Evolutionary conservation across 1,140 invertebrate genomes (phyloP).

Genomic region (Charaxes varanes): DNA sequence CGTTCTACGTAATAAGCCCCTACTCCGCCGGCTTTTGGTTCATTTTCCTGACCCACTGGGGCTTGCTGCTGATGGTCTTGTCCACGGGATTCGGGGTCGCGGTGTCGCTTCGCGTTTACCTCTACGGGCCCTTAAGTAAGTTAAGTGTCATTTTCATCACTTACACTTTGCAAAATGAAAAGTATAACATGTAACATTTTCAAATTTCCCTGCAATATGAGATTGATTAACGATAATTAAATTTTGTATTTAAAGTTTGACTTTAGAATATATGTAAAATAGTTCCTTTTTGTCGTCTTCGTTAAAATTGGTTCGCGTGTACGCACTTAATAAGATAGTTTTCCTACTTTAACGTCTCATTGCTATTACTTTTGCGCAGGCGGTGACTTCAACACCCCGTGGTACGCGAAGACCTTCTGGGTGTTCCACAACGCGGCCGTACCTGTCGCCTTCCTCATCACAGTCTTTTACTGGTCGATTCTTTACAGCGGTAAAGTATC

Average conservation of each 20-base stretch:
- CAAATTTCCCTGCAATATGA: no score
- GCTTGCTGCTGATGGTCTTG: constrained; percentile 31
- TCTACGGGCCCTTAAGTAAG: constrained; percentile 57
- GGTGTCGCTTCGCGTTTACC: constrained; percentile 46
- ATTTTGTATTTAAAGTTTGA: no score
- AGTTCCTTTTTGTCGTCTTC: no score
- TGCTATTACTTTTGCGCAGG: constrained; percentile 32
- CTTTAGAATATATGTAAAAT: no score
- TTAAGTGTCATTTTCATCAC: constrained; percentile 17
- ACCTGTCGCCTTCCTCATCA: constrained; percentile 77
- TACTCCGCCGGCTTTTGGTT: constrained; percentile 44
- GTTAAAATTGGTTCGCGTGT: no score
- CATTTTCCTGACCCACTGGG: no score
- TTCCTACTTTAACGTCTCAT: no score
- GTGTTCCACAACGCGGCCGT: constrained; percentile 76
- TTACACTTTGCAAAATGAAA: no score
- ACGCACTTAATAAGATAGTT: no score
- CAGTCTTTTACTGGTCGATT: constrained; percentile 78
- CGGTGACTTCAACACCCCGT: constrained; percentile 44
- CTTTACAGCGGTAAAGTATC: constrained; percentile 70
- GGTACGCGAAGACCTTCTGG: constrained; percentile 79
- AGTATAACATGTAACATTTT: no score
- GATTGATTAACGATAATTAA: no score
- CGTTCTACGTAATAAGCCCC: constrained; percentile 35
- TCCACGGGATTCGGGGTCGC: constrained; percentile 44